Evolutionary conservation across 2,797 vertebrate species (phyloP).

Genomic region (Microchirus variegatus): DNA sequence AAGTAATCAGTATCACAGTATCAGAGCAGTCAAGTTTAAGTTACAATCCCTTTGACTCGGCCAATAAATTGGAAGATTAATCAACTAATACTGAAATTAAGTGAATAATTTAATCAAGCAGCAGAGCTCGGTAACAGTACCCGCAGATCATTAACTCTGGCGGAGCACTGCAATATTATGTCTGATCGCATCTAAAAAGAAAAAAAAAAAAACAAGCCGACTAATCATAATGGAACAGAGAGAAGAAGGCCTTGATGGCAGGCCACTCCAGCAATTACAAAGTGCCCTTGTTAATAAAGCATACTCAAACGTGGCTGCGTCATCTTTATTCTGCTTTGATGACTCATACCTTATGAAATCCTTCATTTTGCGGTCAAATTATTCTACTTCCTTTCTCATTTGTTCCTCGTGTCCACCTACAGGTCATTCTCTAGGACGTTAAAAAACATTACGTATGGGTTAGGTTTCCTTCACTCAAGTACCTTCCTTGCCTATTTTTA

Average conservation of each 20-base stretch:
- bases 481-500: slow-evolving; percentile 32
- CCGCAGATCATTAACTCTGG: slow-evolving; percentile 65
- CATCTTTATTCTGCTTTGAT: slow-evolving; percentile 22
- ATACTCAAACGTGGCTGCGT: slow-evolving; percentile 13
- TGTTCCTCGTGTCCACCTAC: not conserved
- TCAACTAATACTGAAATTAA: slow-evolving; percentile 67
- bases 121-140: slow-evolving; percentile 54
- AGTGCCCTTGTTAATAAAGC: slow-evolving; percentile 32
- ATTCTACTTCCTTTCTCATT: not conserved
- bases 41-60: slow-evolving; percentile 60
- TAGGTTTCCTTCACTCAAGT: slow-evolving; percentile 39
- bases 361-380: slow-evolving; percentile 22
- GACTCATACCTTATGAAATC: slow-evolving; percentile 16
- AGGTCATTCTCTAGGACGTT: slow-evolving; percentile 4
- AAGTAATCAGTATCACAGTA: no score
- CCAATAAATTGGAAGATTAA: slow-evolving; percentile 72
- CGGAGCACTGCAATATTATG: slow-evolving; percentile 46
- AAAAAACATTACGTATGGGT: slow-evolving; percentile 8
- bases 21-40: slow-evolving; percentile 27
- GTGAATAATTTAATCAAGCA: slow-evolving; percentile 70
- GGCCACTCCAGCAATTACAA: slow-evolving; percentile 29
- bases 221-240: slow-evolving; percentile 54
- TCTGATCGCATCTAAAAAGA: slow-evolving; percentile 58
- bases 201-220: slow-evolving; percentile 23
- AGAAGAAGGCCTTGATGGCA: slow-evolving; percentile 27